A percentile compares a stretch with the other conserved stretches of the same genome.
These are phyloP conservation scores for Sesamia nonagrioides DNA, from an alignment of 1,140 invertebrate species.

Conservation along the genomic window DNA sequence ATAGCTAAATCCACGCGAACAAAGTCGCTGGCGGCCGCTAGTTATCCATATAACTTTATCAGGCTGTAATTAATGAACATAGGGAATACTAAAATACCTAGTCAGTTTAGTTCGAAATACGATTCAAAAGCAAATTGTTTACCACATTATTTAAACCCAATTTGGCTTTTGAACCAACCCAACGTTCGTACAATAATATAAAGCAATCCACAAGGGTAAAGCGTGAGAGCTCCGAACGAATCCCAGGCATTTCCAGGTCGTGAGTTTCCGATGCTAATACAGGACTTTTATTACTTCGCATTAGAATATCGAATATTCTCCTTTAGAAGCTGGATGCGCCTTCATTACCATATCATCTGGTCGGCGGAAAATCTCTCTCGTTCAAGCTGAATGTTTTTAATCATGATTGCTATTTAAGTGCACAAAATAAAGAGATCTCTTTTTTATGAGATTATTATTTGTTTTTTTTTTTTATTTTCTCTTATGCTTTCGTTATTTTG, in stretches of 20 bases:
- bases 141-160: conserved; percentile 1
- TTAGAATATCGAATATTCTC: conserved; percentile 70
- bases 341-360: conserved; percentile 64
- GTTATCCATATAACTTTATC: too few relatives aligned
- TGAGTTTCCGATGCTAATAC: conserved; percentile 67
- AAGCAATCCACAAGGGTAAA: conserved; percentile 19
- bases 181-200: conserved; percentile 7
- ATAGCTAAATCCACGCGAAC: too few relatives aligned
- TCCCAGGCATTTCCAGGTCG: conserved; percentile 50
- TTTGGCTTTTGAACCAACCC: background rate
- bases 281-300: conserved; percentile 63
- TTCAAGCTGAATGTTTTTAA: conserved; percentile 16
- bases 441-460: background rate
- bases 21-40: too few relatives aligned
- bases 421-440: too few relatives aligned
- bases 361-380: conserved; percentile 38
- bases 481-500: too few relatives aligned
- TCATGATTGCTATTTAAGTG: conserved; percentile 13
- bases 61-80: too few relatives aligned
- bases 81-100: too few relatives aligned
- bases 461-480: background rate
- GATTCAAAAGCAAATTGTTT: background rate
- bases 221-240: conserved; percentile 28
- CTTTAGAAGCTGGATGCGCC: conserved; percentile 52
- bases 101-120: too few relatives aligned